Evolutionary conservation across 1,140 invertebrate species (phyloP), one percentile per base, ranked within the genome.

Genomic region (Acyrthosiphon pisum): DNA sequence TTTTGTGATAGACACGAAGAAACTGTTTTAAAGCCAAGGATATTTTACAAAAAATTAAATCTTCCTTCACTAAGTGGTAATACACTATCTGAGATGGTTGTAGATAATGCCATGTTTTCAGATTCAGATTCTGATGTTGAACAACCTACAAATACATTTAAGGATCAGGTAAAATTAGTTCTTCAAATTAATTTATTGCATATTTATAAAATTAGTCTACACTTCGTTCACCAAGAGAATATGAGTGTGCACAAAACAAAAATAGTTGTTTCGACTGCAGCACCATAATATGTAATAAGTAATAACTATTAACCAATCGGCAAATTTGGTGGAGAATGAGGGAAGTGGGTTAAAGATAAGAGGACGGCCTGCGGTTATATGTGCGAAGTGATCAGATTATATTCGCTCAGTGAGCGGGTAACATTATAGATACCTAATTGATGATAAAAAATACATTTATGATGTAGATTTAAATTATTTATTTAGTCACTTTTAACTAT

Each of bases 41-140:
- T 11, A 50, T 93, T 93, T 86, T 93, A 93, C n/a, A 86, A 93
- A 44, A 93, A 86, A 86, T 93, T 93, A 84, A 50, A 84, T 84
- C 91, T 93, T 37, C 91, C 91, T 56, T 53, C 91, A 53, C 37
- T 93, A 41, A 93, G n/a, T 93, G 91, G 91, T 26, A 84, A 53
- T 30, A 41, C 26, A 86, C 26, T 86, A 93, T 44, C 81, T 56
- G 81, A 93, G 0, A 83, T 53, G 26, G 35, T 22, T 9, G 35
- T 37, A 53, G 35, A 53, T 93, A 86, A 53, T 44, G 35, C 20
- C 35, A 93, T 93, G 91, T 93, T 83, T 56, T 93, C 91, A 83
- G 91, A 93, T 86, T 86, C 91, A 50, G 91, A 86, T 53, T 93
- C 44, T 86, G 76, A 86, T 30, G 35, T 93, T 53, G 48, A 93